Conservation (phyloP, 2,888 invertebrate species). For the Drosophila cracens region DNA sequence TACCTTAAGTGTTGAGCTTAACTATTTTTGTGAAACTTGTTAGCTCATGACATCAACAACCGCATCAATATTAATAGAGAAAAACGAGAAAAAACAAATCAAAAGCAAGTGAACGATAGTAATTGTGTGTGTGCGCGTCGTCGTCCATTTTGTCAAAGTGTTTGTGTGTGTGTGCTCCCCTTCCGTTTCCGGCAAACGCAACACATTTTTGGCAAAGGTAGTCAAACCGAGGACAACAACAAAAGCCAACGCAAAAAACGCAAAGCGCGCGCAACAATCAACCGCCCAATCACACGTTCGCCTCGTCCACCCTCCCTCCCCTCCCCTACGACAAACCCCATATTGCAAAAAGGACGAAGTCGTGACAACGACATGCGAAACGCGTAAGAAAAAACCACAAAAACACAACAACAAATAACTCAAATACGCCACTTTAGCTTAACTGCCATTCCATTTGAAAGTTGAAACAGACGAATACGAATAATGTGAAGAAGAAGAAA, state of each 20-base stretch:
- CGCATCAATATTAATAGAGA: slow-evolving; percentile 7
- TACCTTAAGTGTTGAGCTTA: slow-evolving; percentile 43
- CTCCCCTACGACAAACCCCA: not conserved
- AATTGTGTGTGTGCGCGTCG: slow-evolving; percentile 42
- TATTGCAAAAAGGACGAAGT: slow-evolving; percentile 32
- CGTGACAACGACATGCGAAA: slow-evolving; percentile 43
- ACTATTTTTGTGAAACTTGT: slow-evolving; percentile 48
- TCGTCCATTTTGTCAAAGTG: slow-evolving; percentile 44
- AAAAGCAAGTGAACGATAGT: slow-evolving; percentile 26
- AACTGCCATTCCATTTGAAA: slow-evolving; percentile 50
- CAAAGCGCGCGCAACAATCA: slow-evolving; percentile 67
- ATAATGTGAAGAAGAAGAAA: slow-evolving; percentile 18
- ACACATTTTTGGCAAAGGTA: slow-evolving; percentile 60
- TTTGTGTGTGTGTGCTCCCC: slow-evolving; percentile 13
- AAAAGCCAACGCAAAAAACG: slow-evolving; percentile 12
- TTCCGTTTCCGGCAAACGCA: slow-evolving; percentile 61
- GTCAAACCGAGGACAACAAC: slow-evolving; percentile 25
- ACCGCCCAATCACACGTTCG: slow-evolving; percentile 28
- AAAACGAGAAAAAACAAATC: slow-evolving; percentile 9
- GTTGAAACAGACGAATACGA: slow-evolving; percentile 8
- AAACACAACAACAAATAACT: slow-evolving; percentile 26
- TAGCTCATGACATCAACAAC: slow-evolving; percentile 41
- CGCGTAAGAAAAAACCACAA: slow-evolving; percentile 52
- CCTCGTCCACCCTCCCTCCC: not conserved
- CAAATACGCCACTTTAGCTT: slow-evolving; percentile 28